A percentile compares a stretch with the other conserved stretches of the same genome.
These are phyloP conservation scores for Drosophila takahashii DNA, from an alignment of 1,140 invertebrate species.

Conservation along the genomic window DNA sequence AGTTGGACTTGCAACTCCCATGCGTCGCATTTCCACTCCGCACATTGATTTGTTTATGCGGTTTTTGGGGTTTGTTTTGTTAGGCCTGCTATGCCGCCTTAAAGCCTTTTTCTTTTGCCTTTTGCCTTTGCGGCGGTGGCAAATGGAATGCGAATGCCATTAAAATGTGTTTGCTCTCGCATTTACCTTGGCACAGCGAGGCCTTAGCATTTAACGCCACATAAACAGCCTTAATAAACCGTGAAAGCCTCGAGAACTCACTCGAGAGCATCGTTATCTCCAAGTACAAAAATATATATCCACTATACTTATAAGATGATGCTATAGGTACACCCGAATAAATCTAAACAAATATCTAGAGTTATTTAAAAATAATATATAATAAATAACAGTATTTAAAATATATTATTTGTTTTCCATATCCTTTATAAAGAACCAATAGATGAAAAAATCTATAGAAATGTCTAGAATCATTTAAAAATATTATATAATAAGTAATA, in stretches of 20 bases:
- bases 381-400: neutral
- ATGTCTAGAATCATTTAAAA: too few species aligned
- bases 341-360: neutral
- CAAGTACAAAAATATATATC: slow-evolving; percentile 15
- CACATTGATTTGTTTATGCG: slow-evolving; percentile 77
- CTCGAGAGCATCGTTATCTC: slow-evolving; percentile 41
- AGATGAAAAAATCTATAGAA: neutral
- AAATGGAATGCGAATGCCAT: slow-evolving; percentile 77
- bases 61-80: slow-evolving; percentile 71
- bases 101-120: slow-evolving; percentile 49
- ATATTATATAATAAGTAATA: neutral
- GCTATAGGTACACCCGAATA: neutral
- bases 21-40: slow-evolving; percentile 50
- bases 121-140: slow-evolving; percentile 32
- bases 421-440: too few species aligned
- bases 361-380: too few species aligned
- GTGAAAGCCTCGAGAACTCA: slow-evolving; percentile 41
- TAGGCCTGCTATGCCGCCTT: slow-evolving; percentile 67
- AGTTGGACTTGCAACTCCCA: slow-evolving; percentile 49
- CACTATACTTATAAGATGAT: slow-evolving; percentile 12
- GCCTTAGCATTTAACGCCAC: slow-evolving; percentile 76
- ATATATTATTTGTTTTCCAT: neutral
- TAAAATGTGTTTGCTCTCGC: slow-evolving; percentile 80
- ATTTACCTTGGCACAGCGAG: slow-evolving; percentile 64
- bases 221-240: slow-evolving; percentile 78